Evolutionary conservation across 2,888 invertebrate species (phyloP).

Genomic region (Aporophyla lueneburgensis): DNA sequence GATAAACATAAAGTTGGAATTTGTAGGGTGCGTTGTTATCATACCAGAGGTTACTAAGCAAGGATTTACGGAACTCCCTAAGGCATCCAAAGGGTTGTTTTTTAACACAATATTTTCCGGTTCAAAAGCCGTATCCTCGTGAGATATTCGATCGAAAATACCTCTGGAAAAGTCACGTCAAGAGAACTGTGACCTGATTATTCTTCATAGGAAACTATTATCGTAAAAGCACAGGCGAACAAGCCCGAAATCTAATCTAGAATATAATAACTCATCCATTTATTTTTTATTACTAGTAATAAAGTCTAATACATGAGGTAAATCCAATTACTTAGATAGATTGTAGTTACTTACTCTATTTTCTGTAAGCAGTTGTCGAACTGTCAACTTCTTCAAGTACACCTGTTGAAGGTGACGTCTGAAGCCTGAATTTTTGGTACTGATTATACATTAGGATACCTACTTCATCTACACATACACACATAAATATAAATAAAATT

Average conservation of each 20-base stretch:
- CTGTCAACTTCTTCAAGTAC: background rate
- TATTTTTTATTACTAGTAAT: constrained; percentile 44
- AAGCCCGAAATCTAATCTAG: constrained; percentile 36
- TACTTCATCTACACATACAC: too few relatives aligned
- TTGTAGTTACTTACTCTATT: background rate
- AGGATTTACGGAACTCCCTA: constrained; percentile 17
- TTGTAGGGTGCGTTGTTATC: constrained; percentile 27
- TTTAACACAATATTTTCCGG: constrained; percentile 24
- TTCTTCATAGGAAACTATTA: constrained; percentile 30
- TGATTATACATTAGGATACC: too few relatives aligned
- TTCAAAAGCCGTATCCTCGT: background rate
- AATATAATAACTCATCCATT: constrained; percentile 46
- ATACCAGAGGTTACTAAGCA: background rate
- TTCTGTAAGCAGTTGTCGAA: constrained; percentile 2
- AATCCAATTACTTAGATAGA: constrained; percentile 45
- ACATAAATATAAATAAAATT: too few relatives aligned
- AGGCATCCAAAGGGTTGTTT: constrained; percentile 31
- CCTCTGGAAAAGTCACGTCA: background rate
- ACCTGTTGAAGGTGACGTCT: background rate
- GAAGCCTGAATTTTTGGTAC: background rate
- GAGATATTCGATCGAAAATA: background rate
- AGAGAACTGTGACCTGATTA: constrained; percentile 12
- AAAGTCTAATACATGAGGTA: constrained; percentile 35
- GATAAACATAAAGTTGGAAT: constrained; percentile 38
- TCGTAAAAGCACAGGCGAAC: constrained; percentile 44